Base-by-base conservation (phyloP, 2,113 vertebrate species). In the Protobothrops mucrosquamatus region DNA sequence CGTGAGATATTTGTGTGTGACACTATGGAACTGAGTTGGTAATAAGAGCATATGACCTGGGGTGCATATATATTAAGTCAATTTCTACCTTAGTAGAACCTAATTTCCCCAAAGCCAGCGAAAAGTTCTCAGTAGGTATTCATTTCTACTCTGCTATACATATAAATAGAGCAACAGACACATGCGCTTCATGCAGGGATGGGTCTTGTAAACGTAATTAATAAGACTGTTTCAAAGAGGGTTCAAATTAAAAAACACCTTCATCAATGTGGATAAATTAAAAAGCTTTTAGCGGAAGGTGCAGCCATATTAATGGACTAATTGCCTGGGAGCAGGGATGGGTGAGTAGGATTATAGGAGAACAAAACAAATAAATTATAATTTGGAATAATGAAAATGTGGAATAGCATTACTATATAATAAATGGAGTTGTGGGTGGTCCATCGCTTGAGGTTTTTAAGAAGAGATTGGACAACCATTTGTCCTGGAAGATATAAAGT, bases 221-320 rank as follows among this genome's bases (percentile, higher is more conserved):
- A 52, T 20, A 69, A 92, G 86, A 89, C 64, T 89, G 52, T 81
- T 89, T 81, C 26, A 85, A 69, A 89, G 64, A 85, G 34, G 23
- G 52, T 89, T 85, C 64, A 92, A 26, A 85, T 54, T 92, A 43
- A 92, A 51, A 92, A 89, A 81, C 52, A 64, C 24, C 34, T 89
- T 74, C 20, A 89, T 89, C 64, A 57, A 92, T 26, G 81, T 88
- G 87, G 91, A 55, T 39, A 92, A 92, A 89, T 89, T 89, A 89
- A 81, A 89, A 89, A 89, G 64, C 39, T 89, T 92, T 92, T 92
- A 92, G 48, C 91, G 74, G 51, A 92, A 92, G 86, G 57, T 54
- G 57, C 87, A 92, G 92, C 20, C 61, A 85, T 85, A 92, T 85
- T 92, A 92, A 92, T 81, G 24, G 64, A 85, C n/a, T 46, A 89